Percentiles rank a stretch among this genome's conserved stretches.
phyloP scores from a whole-genome alignment of 2,797 vertebrate species.

The Onychomys leucogaster region DNA sequence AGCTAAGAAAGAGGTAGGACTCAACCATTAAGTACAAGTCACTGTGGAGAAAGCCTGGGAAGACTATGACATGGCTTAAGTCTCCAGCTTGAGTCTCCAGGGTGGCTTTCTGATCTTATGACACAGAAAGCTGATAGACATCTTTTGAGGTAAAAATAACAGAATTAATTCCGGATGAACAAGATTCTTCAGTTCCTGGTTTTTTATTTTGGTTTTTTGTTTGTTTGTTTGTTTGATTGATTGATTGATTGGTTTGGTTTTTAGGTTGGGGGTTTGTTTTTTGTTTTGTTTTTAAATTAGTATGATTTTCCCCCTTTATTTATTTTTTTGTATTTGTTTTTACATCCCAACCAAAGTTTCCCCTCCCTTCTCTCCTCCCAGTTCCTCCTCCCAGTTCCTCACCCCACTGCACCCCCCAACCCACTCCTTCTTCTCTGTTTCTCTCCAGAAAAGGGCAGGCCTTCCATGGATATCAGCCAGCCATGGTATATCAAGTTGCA shows the following conservation, averaged over 20 bases:
- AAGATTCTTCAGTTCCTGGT: slow-evolving; percentile 31
- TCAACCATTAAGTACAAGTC: no score
- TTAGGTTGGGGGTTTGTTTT: neutral
- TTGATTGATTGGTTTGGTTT: neutral
- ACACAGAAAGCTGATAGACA: neutral
- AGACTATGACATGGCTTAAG: neutral
- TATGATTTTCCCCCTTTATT: neutral
- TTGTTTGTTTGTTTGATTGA: no score
- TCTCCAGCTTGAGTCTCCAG: neutral
- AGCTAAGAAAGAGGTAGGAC: neutral
- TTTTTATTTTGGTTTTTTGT: neutral
- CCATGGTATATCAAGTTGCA: neutral
- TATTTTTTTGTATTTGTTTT: neutral
- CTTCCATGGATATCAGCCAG: neutral
- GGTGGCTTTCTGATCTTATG: neutral
- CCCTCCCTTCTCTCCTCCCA: neutral
- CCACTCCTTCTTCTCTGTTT: neutral
- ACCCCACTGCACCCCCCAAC: no score
- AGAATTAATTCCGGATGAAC: neutral
- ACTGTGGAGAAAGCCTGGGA: neutral
- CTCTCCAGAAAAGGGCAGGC: neutral
- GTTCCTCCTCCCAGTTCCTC: neutral
- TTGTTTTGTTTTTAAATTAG: neutral
- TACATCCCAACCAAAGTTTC: neutral
- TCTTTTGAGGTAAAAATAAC: neutral